Evolutionary conservation across 2,888 invertebrate species (phyloP).

Genomic region (Zonitis immaculata): DNA sequence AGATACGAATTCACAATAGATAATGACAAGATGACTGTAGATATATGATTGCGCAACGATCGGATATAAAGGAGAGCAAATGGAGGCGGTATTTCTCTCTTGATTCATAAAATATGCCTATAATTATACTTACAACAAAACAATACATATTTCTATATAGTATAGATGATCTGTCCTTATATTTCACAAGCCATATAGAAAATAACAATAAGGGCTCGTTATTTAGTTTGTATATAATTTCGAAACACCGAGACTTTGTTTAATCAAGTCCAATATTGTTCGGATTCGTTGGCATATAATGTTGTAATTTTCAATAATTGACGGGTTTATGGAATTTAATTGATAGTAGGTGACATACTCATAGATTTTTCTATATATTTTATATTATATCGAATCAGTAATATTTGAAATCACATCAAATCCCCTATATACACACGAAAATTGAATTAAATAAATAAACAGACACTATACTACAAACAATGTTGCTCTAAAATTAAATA

Average conservation of each 20-base stretch:
- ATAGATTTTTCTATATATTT: too few relatives aligned
- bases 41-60: conserved; percentile 39
- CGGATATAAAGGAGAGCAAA: not conserved
- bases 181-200: conserved; percentile 20
- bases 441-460: conserved; percentile 5
- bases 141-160: conserved; percentile 6
- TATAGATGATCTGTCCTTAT: conserved; percentile 26
- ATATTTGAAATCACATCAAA: conserved; percentile 1
- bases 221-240: conserved; percentile 30
- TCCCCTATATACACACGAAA: not conserved
- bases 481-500: conserved; percentile 6
- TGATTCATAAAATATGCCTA: conserved; percentile 37
- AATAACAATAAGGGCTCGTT: conserved; percentile 33
- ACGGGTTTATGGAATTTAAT: not conserved
- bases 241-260: conserved; percentile 21
- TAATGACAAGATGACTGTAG: conserved; percentile 45
- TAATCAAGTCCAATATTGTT: conserved; percentile 23
- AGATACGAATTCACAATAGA: conserved; percentile 43
- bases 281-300: conserved; percentile 11
- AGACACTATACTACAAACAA: not conserved
- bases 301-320: not conserved
- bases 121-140: conserved; percentile 32
- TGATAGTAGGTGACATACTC: not conserved
- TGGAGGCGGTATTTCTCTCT: conserved; percentile 23
- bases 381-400: too few relatives aligned